These are phyloP conservation scores for Drosophila chauvacae DNA, from an alignment of 1,140 invertebrate genomes.

Conservation along the genomic window DNA sequence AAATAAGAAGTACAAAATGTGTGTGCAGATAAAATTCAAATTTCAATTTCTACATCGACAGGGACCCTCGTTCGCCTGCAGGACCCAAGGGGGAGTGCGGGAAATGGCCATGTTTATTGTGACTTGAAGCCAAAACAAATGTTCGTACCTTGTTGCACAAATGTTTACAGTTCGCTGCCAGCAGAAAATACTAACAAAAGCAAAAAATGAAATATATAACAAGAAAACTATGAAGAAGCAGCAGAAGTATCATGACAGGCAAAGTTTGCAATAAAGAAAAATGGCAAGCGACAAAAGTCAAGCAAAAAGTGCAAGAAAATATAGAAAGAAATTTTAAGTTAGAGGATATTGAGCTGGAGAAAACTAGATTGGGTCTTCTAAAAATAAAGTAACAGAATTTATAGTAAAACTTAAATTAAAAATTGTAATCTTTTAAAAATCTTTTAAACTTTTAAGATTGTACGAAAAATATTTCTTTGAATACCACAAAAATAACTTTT, in stretches of 20 bases:
- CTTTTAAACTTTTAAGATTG: too few relatives aligned
- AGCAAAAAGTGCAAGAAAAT: slow-evolving; percentile 1
- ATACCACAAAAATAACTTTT: too few relatives aligned
- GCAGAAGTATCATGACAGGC: slow-evolving; percentile 41
- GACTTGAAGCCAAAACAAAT: slow-evolving; percentile 77
- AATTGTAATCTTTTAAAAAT: not conserved
- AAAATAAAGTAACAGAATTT: not conserved
- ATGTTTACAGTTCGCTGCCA: slow-evolving; percentile 72
- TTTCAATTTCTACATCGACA: slow-evolving; percentile 76
- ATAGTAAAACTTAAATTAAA: not conserved
- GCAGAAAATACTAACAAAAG: slow-evolving; percentile 35
- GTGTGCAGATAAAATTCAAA: slow-evolving; percentile 75
- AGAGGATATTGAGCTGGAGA: not conserved
- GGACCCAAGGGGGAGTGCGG: not conserved
- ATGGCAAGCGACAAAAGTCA: slow-evolving; percentile 6
- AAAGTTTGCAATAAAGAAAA: slow-evolving; percentile 43
- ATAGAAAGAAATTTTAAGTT: not conserved
- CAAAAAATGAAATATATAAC: slow-evolving; percentile 12
- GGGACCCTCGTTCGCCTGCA: slow-evolving; percentile 12
- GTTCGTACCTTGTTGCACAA: slow-evolving; percentile 78
- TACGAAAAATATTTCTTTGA: too few relatives aligned
- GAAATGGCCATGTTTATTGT: slow-evolving; percentile 67
- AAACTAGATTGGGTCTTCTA: not conserved
- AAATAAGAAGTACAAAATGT: slow-evolving; percentile 77
- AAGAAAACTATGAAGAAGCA: slow-evolving; percentile 33